Conservation (phyloP, 2,113 vertebrate species). For the Sebastes schlegelii region DNA sequence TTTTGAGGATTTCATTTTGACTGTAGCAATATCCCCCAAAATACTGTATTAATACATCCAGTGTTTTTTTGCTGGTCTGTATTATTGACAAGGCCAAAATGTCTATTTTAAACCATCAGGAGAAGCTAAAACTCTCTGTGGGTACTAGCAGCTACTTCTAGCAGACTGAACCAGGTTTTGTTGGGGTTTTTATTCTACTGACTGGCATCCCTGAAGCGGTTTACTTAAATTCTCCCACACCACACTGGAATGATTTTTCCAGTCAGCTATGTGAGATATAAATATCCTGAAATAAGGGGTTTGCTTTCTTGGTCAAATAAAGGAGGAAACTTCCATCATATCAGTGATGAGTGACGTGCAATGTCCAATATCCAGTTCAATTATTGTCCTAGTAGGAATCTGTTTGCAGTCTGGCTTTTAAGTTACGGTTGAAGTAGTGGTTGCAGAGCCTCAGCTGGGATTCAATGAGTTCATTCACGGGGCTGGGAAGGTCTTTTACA, state of each 20-base stretch:
- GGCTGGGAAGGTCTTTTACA: slow-evolving; percentile 19
- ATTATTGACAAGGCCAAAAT: neutral
- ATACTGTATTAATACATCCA: neutral
- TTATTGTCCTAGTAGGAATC: neutral
- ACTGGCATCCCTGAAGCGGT: slow-evolving; percentile 3
- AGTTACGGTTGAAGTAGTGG: neutral
- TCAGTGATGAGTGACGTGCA: neutral
- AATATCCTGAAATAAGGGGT: neutral
- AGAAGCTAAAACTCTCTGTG: neutral
- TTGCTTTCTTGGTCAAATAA: slow-evolving; percentile 15
- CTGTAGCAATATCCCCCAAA: neutral
- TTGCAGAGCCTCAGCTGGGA: neutral
- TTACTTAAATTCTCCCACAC: slow-evolving; percentile 7
- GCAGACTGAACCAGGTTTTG: neutral
- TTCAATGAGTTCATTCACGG: neutral
- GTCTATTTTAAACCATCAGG: neutral
- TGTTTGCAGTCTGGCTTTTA: slow-evolving; percentile 4
- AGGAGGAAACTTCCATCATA: neutral
- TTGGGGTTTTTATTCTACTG: neutral
- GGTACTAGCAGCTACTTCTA: slow-evolving; percentile 1
- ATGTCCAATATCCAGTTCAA: neutral
- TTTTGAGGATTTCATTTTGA: neutral
- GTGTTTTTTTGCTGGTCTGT: neutral
- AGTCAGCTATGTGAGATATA: neutral
- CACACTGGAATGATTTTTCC: neutral